These are phyloP conservation scores for Holacanthus passer DNA, from an alignment of 2,113 vertebrate species.

Conservation along the genomic window DNA sequence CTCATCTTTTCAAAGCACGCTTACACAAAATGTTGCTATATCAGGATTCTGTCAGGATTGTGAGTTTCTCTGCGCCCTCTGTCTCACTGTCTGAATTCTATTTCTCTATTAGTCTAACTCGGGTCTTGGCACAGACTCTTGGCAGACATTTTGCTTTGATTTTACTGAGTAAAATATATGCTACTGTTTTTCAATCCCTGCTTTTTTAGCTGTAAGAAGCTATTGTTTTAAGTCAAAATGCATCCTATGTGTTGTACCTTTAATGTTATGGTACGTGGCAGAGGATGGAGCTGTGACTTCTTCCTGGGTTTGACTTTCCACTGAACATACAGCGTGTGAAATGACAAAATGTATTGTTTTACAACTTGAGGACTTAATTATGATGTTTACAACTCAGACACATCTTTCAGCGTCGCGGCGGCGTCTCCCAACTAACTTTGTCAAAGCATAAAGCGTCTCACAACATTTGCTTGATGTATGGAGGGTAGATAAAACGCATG, in stretches of 20 bases:
- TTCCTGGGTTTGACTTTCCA: neutral
- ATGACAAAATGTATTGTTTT: neutral
- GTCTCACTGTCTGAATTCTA: neutral
- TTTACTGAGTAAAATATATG: conserved; percentile 3
- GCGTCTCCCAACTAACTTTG: conserved; percentile 16
- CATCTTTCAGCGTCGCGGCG: conserved; percentile 6
- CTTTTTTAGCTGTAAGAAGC: neutral
- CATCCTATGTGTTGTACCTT: neutral
- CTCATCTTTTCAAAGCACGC: conserved; percentile 6
- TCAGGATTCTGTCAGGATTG: conserved; percentile 8
- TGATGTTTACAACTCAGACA: conserved; percentile 44
- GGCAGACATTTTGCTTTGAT: conserved; percentile 1
- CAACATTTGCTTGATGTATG: conserved; percentile 72
- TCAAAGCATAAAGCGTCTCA: conserved; percentile 54
- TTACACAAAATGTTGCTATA: conserved; percentile 17
- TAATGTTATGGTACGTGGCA: neutral
- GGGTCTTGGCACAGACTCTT: conserved; percentile 20
- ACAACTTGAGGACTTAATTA: conserved; percentile 35
- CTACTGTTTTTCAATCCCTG: neutral
- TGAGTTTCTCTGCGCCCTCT: neutral
- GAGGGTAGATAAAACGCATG: conserved; percentile 56
- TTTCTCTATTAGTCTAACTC: conserved; percentile 19
- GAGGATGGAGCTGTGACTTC: neutral
- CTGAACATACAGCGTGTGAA: neutral
- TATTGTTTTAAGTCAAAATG: neutral